Conservation (phyloP, 1,140 invertebrate genomes). For the Drosophila ficusphila region DNA sequence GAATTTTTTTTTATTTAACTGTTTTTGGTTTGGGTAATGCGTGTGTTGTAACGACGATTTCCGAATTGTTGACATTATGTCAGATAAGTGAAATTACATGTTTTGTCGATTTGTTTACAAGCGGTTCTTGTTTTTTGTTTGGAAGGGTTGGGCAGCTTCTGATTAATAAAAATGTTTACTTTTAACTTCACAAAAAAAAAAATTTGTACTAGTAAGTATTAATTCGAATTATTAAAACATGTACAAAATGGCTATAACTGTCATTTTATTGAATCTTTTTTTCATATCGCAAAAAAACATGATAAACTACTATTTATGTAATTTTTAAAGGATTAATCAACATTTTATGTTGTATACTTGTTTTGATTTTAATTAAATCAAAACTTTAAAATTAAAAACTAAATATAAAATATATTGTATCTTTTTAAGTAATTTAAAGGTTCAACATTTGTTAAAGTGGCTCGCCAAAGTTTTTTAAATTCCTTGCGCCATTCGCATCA, state of each 20-base stretch:
- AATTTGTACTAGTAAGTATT: no score
- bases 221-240: no score
- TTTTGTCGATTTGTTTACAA: conserved; percentile 64
- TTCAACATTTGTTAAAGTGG: background rate
- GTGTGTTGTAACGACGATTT: conserved; percentile 47
- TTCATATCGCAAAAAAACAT: no score
- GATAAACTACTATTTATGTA: no score
- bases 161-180: background rate
- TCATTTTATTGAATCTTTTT: no score
- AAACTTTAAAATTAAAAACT: no score
- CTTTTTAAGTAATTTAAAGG: no score
- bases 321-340: no score
- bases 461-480: conserved; percentile 2
- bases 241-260: no score
- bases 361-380: background rate
- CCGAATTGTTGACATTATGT: conserved; percentile 72
- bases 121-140: conserved; percentile 4
- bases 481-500: background rate
- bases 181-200: no score
- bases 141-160: background rate
- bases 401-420: no score
- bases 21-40: conserved; percentile 36
- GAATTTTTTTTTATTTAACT: conserved; percentile 41
- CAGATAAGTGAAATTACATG: conserved; percentile 83
- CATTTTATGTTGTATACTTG: no score